A percentile compares a stretch with the other conserved stretches of the same genome.
These are phyloP conservation scores for Scomber scombrus DNA, from an alignment of 2,113 vertebrate genomes.

Conservation along the genomic window DNA sequence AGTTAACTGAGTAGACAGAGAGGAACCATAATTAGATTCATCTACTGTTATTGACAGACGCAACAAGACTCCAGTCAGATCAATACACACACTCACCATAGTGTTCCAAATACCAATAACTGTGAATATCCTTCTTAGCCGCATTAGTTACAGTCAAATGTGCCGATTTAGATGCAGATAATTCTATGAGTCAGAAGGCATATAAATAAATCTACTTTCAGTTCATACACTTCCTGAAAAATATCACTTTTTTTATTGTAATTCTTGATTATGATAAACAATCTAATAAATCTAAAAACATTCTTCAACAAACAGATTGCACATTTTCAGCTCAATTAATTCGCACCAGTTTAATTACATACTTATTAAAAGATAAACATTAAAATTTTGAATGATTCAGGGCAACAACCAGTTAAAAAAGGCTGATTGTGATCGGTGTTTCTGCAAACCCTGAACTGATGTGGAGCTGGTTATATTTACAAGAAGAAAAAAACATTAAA, in stretches of 20 bases:
- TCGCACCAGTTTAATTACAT: not conserved
- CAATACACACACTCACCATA: constrained; percentile 79
- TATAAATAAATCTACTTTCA: constrained; percentile 1
- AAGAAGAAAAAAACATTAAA: not conserved
- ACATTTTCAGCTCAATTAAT: not conserved
- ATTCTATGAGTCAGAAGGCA: not conserved
- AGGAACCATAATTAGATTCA: constrained; percentile 83
- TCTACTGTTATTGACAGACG: constrained; percentile 80
- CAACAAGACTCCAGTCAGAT: constrained; percentile 69
- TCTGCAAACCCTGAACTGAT: no score
- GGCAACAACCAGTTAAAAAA: no score
- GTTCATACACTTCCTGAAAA: not conserved
- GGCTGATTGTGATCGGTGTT: no score
- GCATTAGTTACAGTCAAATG: constrained; percentile 78
- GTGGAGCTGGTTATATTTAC: not conserved
- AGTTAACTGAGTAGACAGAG: constrained; percentile 78
- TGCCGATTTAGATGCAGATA: constrained; percentile 47
- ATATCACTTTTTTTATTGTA: not conserved
- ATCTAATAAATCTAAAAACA: not conserved
- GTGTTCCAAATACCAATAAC: constrained; percentile 81
- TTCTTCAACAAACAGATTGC: not conserved
- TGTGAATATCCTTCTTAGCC: constrained; percentile 67
- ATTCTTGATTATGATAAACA: not conserved
- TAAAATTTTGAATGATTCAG: no score
- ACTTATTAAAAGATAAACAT: no score